Percentiles rank a stretch among this genome's conserved stretches.
These are phyloP conservation scores for Halcyon leucocephala DNA, from an alignment of 2,797 vertebrate species.

Conservation along the genomic window DNA sequence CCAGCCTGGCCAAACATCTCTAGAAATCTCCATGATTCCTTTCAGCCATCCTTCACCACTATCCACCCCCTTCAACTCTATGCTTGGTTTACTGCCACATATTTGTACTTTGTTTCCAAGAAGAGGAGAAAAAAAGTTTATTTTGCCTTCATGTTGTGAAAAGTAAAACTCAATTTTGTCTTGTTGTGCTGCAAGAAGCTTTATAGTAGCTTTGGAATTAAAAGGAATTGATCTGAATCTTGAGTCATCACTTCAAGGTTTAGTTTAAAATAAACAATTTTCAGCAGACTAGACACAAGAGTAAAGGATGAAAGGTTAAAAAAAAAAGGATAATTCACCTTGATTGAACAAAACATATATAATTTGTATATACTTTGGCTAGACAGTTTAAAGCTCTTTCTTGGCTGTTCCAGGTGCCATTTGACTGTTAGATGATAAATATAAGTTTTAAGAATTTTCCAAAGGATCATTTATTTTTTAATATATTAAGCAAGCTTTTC, in stretches of 20 bases:
- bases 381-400: neutral
- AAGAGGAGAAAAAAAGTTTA: neutral
- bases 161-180: neutral
- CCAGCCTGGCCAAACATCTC: neutral
- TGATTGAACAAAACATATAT: neutral
- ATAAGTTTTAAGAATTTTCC: neutral
- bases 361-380: neutral
- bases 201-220: neutral
- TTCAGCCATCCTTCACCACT: neutral
- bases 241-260: neutral
- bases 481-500: neutral
- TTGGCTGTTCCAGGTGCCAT: neutral
- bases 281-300: neutral
- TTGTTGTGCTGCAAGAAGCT: neutral
- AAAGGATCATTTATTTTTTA: neutral
- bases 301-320: neutral
- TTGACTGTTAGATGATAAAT: neutral
- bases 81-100: neutral
- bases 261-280: constrained; percentile 17
- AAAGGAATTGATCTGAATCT: constrained; percentile 16
- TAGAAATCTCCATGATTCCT: neutral
- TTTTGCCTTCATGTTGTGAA: neutral
- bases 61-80: neutral
- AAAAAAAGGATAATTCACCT: neutral
- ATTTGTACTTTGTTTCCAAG: neutral